A percentile compares a stretch with the other conserved stretches of the same genome.
These are phyloP conservation scores for Scaptomyza parva DNA, from an alignment of 2,888 invertebrate genomes.

Conservation along the genomic window DNA sequence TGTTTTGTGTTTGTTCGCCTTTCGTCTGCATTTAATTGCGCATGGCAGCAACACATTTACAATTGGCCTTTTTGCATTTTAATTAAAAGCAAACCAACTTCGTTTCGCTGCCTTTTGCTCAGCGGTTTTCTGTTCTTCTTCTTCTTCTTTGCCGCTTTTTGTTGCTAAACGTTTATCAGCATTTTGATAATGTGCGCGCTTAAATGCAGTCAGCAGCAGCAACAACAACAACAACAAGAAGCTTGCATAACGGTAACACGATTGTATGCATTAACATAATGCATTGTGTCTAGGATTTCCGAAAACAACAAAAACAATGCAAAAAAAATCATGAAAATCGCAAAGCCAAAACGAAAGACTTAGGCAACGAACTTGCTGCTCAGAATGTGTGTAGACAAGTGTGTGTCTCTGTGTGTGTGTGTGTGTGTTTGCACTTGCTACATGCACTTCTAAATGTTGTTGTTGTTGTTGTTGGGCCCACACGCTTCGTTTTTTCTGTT, in stretches of 20 bases:
- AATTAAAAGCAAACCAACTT: slow-evolving; percentile 58
- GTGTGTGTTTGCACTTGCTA: slow-evolving; percentile 32
- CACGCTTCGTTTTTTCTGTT: slow-evolving; percentile 60
- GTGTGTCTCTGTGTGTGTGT: neutral
- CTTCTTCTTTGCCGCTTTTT: slow-evolving; percentile 15
- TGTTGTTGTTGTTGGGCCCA: slow-evolving; percentile 38
- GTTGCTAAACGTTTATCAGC: slow-evolving; percentile 82
- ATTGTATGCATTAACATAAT: slow-evolving; percentile 49
- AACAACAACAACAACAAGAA: slow-evolving; percentile 27
- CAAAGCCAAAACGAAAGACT: slow-evolving; percentile 65
- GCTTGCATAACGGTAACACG: slow-evolving; percentile 75
- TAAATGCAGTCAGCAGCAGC: slow-evolving; percentile 52
- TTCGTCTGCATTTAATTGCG: slow-evolving; percentile 75
- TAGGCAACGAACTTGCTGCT: slow-evolving; percentile 72
- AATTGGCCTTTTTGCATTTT: slow-evolving; percentile 82
- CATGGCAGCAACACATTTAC: slow-evolving; percentile 69
- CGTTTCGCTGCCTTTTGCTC: neutral
- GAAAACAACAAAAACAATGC: slow-evolving; percentile 28
- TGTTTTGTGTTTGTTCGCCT: slow-evolving; percentile 17
- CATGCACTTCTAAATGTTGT: slow-evolving; percentile 18
- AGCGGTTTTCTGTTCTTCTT: neutral
- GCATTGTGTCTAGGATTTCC: slow-evolving; percentile 56
- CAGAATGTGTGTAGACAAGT: neutral
- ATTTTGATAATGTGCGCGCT: slow-evolving; percentile 81
- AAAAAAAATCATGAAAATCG: slow-evolving; percentile 1